These are phyloP conservation scores for Drosophila antonietae DNA, from an alignment of 2,888 invertebrate genomes.

Conservation along the genomic window DNA sequence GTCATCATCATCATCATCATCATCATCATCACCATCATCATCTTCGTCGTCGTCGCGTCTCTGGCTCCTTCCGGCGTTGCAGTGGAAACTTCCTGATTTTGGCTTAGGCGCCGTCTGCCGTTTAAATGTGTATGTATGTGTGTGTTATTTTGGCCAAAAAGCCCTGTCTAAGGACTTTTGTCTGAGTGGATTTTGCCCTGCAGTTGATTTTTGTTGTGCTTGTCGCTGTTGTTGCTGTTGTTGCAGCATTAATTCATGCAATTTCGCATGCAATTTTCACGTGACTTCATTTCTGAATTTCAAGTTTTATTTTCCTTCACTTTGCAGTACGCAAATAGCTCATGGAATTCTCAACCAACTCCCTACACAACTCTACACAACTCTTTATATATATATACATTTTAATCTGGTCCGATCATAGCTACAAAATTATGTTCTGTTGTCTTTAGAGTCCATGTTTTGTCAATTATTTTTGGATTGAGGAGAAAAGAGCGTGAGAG, in stretches of 20 bases:
- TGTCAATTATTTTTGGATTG: constrained; percentile 56
- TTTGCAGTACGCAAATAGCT: constrained; percentile 31
- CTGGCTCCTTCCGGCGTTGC: constrained; percentile 67
- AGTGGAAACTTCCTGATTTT: constrained; percentile 78
- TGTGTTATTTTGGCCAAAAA: constrained; percentile 80
- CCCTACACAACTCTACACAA: constrained; percentile 9
- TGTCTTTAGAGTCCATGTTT: constrained; percentile 21
- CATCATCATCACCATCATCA: constrained; percentile 22
- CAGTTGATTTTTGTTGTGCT: constrained; percentile 32
- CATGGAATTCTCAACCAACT: constrained; percentile 34
- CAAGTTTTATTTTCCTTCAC: constrained; percentile 26
- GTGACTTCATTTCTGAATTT: constrained; percentile 46
- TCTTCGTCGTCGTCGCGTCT: constrained; percentile 47
- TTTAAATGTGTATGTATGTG: constrained; percentile 46
- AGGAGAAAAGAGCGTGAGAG: constrained; percentile 14
- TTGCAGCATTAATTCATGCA: constrained; percentile 70
- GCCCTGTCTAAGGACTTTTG: constrained; percentile 83
- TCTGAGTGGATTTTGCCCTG: constrained; percentile 80
- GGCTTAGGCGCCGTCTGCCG: constrained; percentile 48
- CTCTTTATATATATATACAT: constrained; percentile 3
- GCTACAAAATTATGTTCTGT: constrained; percentile 72
- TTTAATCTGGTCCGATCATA: constrained; percentile 33
- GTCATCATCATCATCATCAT: constrained; percentile 14
- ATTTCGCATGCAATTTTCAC: constrained; percentile 72
- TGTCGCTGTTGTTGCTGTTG: not conserved